Evolutionary conservation across 2,888 invertebrate genomes (phyloP).

Genomic region (Drosophila histrio): DNA sequence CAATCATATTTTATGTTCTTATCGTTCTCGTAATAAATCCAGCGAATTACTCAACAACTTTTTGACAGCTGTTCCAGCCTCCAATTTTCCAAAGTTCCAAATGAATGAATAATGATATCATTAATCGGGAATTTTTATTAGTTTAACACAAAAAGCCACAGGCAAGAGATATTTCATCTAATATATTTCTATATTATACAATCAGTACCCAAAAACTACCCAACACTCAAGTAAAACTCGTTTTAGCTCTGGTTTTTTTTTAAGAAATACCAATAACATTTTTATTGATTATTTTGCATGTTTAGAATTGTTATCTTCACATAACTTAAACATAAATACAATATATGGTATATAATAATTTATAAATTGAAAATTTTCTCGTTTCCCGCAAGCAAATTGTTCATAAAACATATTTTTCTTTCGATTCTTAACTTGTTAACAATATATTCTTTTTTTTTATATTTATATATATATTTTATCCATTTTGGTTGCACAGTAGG

Average conservation of each 20-base stretch:
- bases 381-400: slow-evolving; percentile 65
- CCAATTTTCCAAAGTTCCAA: background rate
- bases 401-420: slow-evolving; percentile 48
- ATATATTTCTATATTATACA: no score
- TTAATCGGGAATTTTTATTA: no score
- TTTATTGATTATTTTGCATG: slow-evolving; percentile 24
- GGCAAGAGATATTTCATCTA: no score
- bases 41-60: slow-evolving; percentile 1
- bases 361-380: slow-evolving; percentile 64
- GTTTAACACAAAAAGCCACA: no score
- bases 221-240: background rate
- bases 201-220: no score
- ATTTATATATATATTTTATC: slow-evolving; percentile 17
- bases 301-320: slow-evolving; percentile 32
- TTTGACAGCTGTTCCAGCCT: background rate
- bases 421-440: slow-evolving; percentile 44
- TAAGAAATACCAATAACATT: slow-evolving; percentile 27
- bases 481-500: slow-evolving; percentile 53
- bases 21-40: background rate
- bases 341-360: slow-evolving; percentile 65
- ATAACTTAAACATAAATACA: slow-evolving; percentile 65
- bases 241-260: background rate
- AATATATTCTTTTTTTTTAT: slow-evolving; percentile 22
- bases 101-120: background rate
- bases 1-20: background rate